Evolutionary conservation across 2,113 vertebrate species (phyloP).

Genomic region (Crotalus viridis): DNA sequence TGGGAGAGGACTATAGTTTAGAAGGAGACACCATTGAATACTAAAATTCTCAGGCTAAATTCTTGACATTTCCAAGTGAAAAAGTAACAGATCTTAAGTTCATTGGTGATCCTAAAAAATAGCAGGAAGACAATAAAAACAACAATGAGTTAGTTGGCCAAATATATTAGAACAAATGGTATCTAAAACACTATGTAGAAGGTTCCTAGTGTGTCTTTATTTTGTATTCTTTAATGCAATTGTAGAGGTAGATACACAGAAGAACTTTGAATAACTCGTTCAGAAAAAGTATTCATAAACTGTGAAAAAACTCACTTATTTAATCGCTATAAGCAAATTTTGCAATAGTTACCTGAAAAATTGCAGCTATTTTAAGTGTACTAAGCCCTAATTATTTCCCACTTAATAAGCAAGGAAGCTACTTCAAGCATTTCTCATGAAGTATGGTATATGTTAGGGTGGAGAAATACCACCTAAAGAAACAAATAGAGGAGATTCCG

Average conservation of each 20-base stretch:
- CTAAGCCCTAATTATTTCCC: background rate
- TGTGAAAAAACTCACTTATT: background rate
- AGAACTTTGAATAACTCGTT: background rate
- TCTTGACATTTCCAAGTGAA: background rate
- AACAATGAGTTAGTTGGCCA: background rate
- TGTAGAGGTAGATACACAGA: background rate
- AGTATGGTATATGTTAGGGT: constrained; percentile 3
- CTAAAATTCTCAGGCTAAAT: background rate
- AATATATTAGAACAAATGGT: background rate
- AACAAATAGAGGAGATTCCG: background rate
- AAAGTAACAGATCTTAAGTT: background rate
- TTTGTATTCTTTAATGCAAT: background rate
- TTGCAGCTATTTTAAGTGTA: background rate
- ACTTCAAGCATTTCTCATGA: constrained; percentile 10
- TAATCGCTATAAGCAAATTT: background rate
- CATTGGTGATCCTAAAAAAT: background rate
- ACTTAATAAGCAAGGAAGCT: constrained; percentile 10
- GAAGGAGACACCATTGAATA: background rate
- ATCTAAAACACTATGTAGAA: background rate
- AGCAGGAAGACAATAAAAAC: background rate
- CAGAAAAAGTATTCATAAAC: background rate
- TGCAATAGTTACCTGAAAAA: background rate
- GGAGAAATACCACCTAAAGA: background rate
- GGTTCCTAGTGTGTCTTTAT: background rate
- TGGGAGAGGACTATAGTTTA: background rate